Conservation (phyloP, 2,888 invertebrate genomes). For the Drosophila putrida region DNA sequence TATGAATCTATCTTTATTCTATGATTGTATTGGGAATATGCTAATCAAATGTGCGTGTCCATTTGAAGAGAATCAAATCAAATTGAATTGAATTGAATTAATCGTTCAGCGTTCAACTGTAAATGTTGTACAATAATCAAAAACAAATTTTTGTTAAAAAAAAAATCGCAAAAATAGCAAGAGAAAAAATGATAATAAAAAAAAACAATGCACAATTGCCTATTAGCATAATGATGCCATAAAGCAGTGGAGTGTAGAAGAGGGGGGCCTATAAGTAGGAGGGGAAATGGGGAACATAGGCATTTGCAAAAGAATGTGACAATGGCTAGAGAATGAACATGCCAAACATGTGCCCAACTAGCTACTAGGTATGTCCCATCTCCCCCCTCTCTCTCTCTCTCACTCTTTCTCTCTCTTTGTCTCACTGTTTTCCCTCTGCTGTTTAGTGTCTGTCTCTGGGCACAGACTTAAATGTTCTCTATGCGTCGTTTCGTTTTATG, state of each 20-base stretch:
- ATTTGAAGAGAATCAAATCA: constrained; percentile 37
- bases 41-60: constrained; percentile 68
- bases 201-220: constrained; percentile 69
- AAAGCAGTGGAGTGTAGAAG: constrained; percentile 40
- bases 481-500: constrained; percentile 73
- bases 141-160: constrained; percentile 23
- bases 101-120: constrained; percentile 56
- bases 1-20: neutral
- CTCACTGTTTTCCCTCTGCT: neutral
- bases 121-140: constrained; percentile 76
- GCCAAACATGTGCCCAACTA: constrained; percentile 43
- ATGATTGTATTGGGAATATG: constrained; percentile 43
- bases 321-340: constrained; percentile 54
- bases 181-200: constrained; percentile 1
- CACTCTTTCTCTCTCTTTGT: neutral
- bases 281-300: constrained; percentile 2
- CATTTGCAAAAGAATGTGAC: constrained; percentile 61
- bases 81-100: constrained; percentile 34
- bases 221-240: constrained; percentile 79
- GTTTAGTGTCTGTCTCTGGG: neutral
- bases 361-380: neutral
- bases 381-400: neutral
- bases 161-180: constrained; percentile 8
- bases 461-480: constrained; percentile 34
- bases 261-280: neutral